Base-by-base conservation (phyloP, 2,888 invertebrate genomes). In the Leptopterna dolabrata region DNA sequence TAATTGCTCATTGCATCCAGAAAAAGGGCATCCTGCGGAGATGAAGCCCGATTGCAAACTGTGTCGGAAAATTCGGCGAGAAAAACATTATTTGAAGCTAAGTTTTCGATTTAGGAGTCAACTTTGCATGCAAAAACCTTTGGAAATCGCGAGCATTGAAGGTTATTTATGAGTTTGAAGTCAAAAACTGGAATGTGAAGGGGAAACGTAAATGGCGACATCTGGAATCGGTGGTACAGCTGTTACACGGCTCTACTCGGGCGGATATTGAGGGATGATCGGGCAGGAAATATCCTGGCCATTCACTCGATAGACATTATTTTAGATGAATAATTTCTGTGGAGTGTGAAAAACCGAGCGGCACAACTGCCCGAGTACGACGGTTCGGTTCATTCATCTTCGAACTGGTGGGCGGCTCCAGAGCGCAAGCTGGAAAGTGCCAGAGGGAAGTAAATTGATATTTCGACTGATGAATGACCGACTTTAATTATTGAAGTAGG, bases 401-500 rank as follows among this genome's bases (percentile, higher is more conserved):
- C 24, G 24, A 1, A 13, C 63, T 63, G 63, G 19, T 27, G 63
- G 63, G 63, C 24, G 19, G 63, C 24, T 63, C n/a, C 63, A 63
- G 11, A 9, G 24, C 63, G 24, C 63, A 63, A 27, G 24, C 63
- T 63, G 63, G 63, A 27, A 63, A 63, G 63, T 63, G 63, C 63
- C 63, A 63, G 27, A 41, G 73, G n/a, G 70, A 36, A 73, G 73
- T 41, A 73, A 73, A 73, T 73, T 73, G 73, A 73, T 73, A 73
- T 78, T 78, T 27, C 43, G 16, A 29, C 41, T 78, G 78, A 78
- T 78, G 43, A 78, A 78, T 78, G 78, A 24, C 19, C 43, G 47
- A 43, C 78, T 41, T 43, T 78, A 78, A 78, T 78, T 78, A 47
- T 78, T 45, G 47, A 81, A 51, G 63, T 63, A 63, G 81, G 51